phyloP scores from a whole-genome alignment of 2,113 vertebrate genomes.

The Hymenochirus boettgeri region DNA sequence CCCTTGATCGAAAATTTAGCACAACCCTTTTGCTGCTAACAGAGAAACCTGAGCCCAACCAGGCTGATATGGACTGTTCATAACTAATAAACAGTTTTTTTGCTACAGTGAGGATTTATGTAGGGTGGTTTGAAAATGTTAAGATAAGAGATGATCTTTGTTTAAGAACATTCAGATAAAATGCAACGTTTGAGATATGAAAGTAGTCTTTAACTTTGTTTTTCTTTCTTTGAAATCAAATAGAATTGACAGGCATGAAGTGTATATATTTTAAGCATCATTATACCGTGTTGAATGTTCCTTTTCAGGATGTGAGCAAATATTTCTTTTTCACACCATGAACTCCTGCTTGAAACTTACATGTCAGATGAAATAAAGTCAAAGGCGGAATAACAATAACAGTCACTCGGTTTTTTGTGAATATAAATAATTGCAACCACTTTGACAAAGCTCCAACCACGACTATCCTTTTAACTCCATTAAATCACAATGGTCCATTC shows the following conservation, averaged over 20 bases:
- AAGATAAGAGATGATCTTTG: neutral
- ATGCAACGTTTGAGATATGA: constrained; percentile 6
- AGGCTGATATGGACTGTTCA: no score
- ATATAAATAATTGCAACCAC: constrained; percentile 28
- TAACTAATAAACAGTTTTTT: no score
- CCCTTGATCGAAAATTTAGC: no score
- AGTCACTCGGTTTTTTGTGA: neutral
- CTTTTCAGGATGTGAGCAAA: constrained; percentile 6
- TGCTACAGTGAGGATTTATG: no score
- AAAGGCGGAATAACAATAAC: constrained; percentile 12
- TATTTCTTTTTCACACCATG: constrained; percentile 7
- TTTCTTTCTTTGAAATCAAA: constrained; percentile 14
- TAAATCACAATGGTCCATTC: constrained; percentile 33
- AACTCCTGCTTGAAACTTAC: neutral
- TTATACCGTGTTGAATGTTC: constrained; percentile 6
- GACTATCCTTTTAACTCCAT: constrained; percentile 17
- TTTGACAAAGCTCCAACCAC: constrained; percentile 12
- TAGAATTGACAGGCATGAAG: constrained; percentile 15
- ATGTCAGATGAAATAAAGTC: constrained; percentile 9
- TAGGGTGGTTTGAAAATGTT: no score
- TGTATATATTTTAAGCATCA: constrained; percentile 2
- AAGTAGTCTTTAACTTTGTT: neutral
- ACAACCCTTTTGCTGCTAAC: no score
- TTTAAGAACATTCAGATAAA: neutral
- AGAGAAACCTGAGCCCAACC: no score